Percentiles rank a stretch among this genome's conserved stretches.
These are phyloP conservation scores for Lipophrys pholis DNA, from an alignment of 2,113 vertebrate genomes.

Conservation along the genomic window DNA sequence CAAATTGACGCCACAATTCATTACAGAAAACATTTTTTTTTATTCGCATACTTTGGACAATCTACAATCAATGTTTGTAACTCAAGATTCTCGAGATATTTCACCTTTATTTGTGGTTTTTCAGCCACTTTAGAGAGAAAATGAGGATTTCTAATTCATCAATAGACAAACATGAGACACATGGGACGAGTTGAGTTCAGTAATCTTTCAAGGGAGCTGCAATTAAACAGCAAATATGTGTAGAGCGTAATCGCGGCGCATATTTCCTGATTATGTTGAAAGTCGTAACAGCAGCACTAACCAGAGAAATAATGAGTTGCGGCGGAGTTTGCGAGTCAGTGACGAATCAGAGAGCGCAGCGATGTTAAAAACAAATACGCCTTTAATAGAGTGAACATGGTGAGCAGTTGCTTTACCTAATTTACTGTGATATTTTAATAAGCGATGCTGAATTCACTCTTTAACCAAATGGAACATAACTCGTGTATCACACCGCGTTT, in stretches of 20 bases:
- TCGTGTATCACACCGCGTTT: slow-evolving; percentile 8
- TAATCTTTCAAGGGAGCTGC: too few species aligned
- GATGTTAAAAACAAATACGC: slow-evolving; percentile 9
- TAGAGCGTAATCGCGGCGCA: too few species aligned
- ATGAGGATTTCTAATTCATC: background rate
- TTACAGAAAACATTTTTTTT: slow-evolving; percentile 15
- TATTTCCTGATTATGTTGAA: too few species aligned
- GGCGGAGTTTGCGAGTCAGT: background rate
- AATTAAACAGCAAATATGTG: too few species aligned
- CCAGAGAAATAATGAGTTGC: background rate
- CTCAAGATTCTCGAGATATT: background rate
- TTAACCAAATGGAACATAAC: slow-evolving; percentile 30
- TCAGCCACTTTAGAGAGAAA: background rate
- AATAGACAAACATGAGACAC: background rate
- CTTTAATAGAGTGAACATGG: background rate
- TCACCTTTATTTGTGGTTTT: background rate
- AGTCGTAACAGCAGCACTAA: background rate
- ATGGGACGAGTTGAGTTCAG: too few species aligned
- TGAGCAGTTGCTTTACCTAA: background rate
- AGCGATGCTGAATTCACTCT: slow-evolving; percentile 25
- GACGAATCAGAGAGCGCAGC: background rate
- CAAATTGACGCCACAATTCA: slow-evolving; percentile 32
- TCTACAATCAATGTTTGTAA: background rate
- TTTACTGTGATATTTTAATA: slow-evolving; percentile 26
- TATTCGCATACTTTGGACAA: background rate